These are phyloP conservation scores for Drosophila sechellia DNA, from an alignment of 1,140 invertebrate genomes.

Conservation along the genomic window DNA sequence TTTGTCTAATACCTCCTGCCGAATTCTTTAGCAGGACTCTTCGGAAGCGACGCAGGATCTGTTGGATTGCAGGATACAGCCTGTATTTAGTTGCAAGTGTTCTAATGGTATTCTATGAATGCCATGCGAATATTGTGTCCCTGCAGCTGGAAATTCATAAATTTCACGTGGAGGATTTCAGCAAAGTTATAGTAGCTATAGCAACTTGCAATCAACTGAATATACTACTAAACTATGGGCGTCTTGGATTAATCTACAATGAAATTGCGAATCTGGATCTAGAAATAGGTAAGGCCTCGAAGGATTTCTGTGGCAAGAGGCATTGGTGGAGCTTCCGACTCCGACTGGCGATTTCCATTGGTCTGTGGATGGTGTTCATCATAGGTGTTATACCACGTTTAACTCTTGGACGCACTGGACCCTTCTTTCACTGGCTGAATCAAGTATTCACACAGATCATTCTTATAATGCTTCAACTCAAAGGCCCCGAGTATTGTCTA, in stretches of 20 bases:
- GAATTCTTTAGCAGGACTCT: slow-evolving; percentile 1
- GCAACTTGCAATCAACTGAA: slow-evolving; percentile 2
- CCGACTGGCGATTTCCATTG: slow-evolving; percentile 20
- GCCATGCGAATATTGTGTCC: slow-evolving; percentile 1
- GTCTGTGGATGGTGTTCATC: slow-evolving; percentile 28
- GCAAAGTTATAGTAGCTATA: not conserved
- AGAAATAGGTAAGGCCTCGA: slow-evolving; percentile 8
- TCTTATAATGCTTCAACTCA: slow-evolving; percentile 39
- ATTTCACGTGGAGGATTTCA: slow-evolving; percentile 15
- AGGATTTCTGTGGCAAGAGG: not conserved
- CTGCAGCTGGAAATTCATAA: not conserved
- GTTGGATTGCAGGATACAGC: not conserved
- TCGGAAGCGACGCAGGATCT: not conserved
- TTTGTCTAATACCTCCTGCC: slow-evolving; percentile 12
- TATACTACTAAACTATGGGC: slow-evolving; percentile 28
- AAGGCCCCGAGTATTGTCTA: slow-evolving; percentile 48
- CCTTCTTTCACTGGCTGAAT: slow-evolving; percentile 3
- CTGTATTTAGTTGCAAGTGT: not conserved
- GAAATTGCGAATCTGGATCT: slow-evolving; percentile 33
- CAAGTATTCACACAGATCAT: slow-evolving; percentile 39
- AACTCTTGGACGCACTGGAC: not conserved
- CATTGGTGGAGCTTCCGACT: slow-evolving; percentile 13
- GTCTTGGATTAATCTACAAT: slow-evolving; percentile 27
- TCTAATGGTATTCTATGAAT: slow-evolving; percentile 7
- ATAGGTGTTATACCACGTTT: slow-evolving; percentile 13